Percentiles rank a stretch among this genome's conserved stretches.
These are phyloP conservation scores for Sorex maritimensis DNA, from an alignment of 2,797 vertebrate species.

Conservation along the genomic window DNA sequence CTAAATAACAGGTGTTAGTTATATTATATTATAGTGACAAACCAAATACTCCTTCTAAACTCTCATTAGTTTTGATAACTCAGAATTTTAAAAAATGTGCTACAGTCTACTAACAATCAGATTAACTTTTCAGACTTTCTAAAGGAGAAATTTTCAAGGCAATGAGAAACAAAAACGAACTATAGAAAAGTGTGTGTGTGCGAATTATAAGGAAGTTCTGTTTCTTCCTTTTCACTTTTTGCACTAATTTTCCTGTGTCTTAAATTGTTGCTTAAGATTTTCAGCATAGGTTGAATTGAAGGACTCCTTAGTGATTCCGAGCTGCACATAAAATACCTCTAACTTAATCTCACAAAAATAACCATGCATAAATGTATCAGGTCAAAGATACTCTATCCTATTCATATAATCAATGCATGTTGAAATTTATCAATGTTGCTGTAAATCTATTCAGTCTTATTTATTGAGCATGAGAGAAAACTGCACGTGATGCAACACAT, in stretches of 20 bases:
- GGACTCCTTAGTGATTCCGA: background rate
- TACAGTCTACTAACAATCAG: background rate
- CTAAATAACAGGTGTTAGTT: background rate
- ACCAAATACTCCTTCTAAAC: background rate
- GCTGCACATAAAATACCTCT: background rate
- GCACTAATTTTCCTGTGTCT: background rate
- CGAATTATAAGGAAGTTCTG: background rate
- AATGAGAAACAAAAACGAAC: background rate
- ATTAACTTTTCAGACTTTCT: background rate
- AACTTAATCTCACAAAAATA: background rate
- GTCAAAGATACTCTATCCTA: background rate
- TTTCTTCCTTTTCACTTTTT: background rate
- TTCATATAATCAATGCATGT: background rate
- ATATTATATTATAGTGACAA: background rate
- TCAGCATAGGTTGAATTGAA: background rate
- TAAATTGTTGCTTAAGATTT: background rate
- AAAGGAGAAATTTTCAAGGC: background rate
- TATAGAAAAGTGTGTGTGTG: background rate
- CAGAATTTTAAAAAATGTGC: background rate
- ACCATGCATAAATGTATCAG: background rate
- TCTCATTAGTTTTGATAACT: background rate
- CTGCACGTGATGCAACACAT: no score
- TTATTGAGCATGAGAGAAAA: background rate
- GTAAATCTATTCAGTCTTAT: background rate
- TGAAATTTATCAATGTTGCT: conserved; percentile 4